phyloP scores from a whole-genome alignment of 2,797 vertebrate genomes.

The Mus minutoides region DNA sequence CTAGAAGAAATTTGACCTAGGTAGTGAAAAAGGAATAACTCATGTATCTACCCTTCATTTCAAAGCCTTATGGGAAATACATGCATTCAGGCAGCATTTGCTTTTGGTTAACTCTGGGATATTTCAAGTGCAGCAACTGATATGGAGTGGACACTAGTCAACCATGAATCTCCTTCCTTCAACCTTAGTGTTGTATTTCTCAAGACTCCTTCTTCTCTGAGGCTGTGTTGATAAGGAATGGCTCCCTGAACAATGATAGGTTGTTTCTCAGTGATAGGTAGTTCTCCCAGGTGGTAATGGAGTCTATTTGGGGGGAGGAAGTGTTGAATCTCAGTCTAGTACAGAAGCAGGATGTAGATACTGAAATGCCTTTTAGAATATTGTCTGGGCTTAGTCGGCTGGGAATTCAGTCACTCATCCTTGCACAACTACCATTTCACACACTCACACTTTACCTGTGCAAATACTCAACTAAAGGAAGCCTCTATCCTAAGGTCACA shows the following conservation, averaged over 20 bases:
- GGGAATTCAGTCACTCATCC: not conserved
- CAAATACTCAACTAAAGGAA: not conserved
- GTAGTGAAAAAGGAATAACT: not conserved
- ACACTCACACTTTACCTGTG: not conserved
- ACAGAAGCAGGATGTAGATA: not conserved
- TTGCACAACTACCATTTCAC: not conserved
- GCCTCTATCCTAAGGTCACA: not conserved
- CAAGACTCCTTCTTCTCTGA: not conserved
- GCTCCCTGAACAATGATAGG: not conserved
- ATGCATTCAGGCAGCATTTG: not conserved
- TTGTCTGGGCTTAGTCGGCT: not conserved
- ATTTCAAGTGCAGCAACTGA: not conserved
- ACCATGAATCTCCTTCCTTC: not conserved
- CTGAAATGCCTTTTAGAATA: not conserved
- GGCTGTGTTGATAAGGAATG: not conserved
- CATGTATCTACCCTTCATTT: not conserved
- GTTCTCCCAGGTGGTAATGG: not conserved
- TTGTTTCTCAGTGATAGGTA: not conserved
- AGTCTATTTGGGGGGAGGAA: accelerated
- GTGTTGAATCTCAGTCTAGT: not conserved
- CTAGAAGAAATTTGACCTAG: not conserved
- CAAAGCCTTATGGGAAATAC: not conserved
- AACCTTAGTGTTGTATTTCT: not conserved
- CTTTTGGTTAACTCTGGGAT: not conserved
- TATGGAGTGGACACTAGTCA: not conserved